Percentiles rank a stretch among this genome's conserved stretches.
Evolutionary conservation across 2,113 vertebrate genomes (phyloP).

Genomic region (Myotis davidii): DNA sequence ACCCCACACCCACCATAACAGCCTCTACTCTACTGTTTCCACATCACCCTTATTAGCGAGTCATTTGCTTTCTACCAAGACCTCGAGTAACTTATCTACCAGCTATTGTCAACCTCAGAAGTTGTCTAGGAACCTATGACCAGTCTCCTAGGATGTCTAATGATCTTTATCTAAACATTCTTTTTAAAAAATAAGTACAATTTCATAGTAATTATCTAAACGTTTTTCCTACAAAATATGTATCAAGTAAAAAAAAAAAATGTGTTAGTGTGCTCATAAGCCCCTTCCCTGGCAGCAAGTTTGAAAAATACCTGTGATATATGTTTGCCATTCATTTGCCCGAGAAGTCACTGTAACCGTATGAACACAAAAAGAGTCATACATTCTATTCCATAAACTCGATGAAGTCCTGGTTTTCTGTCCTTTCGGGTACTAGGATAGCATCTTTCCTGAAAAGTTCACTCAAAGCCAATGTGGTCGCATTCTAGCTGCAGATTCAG

Average conservation of each 20-base stretch:
- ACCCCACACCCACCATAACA: not conserved
- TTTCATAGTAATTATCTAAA: not conserved
- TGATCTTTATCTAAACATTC: not conserved
- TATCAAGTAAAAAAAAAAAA: constrained; percentile 27
- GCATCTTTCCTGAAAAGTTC: not conserved
- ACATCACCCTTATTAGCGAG: not conserved
- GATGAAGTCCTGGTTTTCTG: not conserved
- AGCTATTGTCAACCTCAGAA: not conserved
- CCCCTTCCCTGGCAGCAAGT: not conserved
- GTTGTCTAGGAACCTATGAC: not conserved
- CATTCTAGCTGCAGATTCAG: not conserved
- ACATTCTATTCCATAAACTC: not conserved
- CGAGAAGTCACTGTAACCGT: constrained; percentile 33
- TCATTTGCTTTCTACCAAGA: not conserved
- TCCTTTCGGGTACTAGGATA: not conserved
- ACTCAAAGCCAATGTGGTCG: not conserved
- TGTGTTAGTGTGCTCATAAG: not conserved
- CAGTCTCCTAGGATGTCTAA: not conserved
- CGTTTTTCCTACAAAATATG: not conserved
- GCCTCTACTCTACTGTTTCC: not conserved
- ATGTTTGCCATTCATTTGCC: not conserved
- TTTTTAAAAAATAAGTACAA: not conserved
- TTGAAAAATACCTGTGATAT: constrained; percentile 56
- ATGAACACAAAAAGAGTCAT: not conserved
- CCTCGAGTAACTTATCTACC: not conserved